Base-by-base conservation (phyloP, 2,888 invertebrate species). In the Leucozona laternaria region DNA sequence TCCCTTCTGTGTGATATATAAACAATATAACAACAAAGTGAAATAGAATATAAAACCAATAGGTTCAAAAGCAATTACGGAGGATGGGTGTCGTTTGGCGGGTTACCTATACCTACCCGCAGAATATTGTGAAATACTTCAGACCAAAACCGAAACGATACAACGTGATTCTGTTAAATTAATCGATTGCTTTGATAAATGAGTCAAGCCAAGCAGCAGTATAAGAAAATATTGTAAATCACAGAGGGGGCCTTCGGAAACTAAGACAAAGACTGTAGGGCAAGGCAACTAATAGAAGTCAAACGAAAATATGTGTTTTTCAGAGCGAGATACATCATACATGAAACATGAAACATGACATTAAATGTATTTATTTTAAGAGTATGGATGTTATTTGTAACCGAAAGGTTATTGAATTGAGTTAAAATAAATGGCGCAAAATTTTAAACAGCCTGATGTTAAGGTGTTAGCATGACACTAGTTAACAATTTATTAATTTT, bases 121-220 rank as follows among this genome's bases (percentile, higher is more conserved):
- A 77, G 53, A 76, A 71, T 50, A 50, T 84, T 75, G 79, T 84
- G 62, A 79, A 64, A 76, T 79, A 76, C 66, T 57, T 17, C n/a
- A 55, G 15, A 70, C 25, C 76, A 48, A 77, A 66, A 40, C 25
- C 76, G 55, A 77, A 66, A 40, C 53, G 60, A 66, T 60, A 73
- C 72, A 73, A 85, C 77, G 60, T 85, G 80, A 72, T 79, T 72
- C 66, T 68, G 48, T 80, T 62, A 85, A 85, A 80, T 85, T 85
- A 85, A 85, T 85, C 80, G 80, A 76, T 77, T 77, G 45, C 53
- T 45, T 70, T 85, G 72, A 85, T 85, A 80, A 79, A 85, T 85
- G 76, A 68, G 66, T 66, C 73, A 31, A 73, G 80, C n/a, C n/a
- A 60, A 68, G 66, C 58, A 68, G 66, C 57, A 72, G 17, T 48